Conservation (phyloP, 2,888 invertebrate species). For the Agrotis puta region DNA sequence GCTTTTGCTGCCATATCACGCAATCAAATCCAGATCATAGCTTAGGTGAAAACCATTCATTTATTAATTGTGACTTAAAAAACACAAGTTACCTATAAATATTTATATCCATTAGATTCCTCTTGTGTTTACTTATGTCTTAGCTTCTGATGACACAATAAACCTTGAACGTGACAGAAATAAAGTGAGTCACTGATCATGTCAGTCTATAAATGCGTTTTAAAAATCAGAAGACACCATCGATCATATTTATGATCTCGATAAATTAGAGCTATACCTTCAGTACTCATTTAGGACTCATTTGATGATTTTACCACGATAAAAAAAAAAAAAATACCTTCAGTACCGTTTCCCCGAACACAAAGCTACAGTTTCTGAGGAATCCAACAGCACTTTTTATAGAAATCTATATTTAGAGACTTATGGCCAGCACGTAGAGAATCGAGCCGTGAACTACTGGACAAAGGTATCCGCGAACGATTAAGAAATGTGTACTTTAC, state of each 20-base stretch:
- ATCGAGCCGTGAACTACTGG: constrained; percentile 71
- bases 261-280: constrained; percentile 43
- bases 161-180: constrained; percentile 73
- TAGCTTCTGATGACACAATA: constrained; percentile 65
- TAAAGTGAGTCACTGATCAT: constrained; percentile 63
- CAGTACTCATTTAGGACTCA: no score
- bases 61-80: neutral
- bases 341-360: constrained; percentile 42
- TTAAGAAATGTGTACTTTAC: constrained; percentile 35
- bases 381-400: constrained; percentile 81
- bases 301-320: no score
- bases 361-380: constrained; percentile 72
- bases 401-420: constrained; percentile 81
- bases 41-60: neutral
- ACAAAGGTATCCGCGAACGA: constrained; percentile 68
- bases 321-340: no score
- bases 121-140: constrained; percentile 68
- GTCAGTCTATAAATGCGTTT: constrained; percentile 23
- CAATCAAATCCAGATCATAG: neutral
- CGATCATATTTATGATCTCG: constrained; percentile 24
- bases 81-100: neutral
- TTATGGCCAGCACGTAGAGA: constrained; percentile 75
- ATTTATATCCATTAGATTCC: constrained; percentile 31
- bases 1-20: neutral
- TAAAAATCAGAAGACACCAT: constrained; percentile 28